Conservation (phyloP, 2,797 vertebrate genomes). For the Ctenosaura bakeri region DNA sequence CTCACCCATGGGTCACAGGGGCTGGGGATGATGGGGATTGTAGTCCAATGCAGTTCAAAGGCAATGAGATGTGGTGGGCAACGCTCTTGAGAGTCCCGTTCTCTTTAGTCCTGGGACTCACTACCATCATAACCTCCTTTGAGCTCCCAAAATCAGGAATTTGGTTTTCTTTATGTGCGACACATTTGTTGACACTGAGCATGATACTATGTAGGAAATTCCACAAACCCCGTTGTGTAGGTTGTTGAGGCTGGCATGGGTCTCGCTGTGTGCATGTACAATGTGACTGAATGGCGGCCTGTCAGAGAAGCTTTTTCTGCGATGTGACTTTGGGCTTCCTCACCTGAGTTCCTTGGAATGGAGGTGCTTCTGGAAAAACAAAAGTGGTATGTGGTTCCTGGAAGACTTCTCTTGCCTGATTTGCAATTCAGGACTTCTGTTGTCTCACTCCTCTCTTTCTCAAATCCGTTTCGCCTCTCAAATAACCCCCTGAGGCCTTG, state of each 20-base stretch:
- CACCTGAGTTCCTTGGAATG: not conserved
- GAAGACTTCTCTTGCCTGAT: too few species aligned
- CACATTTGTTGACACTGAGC: not conserved
- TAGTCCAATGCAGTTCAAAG: not conserved
- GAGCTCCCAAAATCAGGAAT: not conserved
- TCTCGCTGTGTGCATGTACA: not conserved
- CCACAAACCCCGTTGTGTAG: not conserved
- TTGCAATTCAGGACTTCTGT: not conserved
- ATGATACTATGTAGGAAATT: not conserved
- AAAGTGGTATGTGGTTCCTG: too few species aligned
- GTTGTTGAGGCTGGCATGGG: not conserved
- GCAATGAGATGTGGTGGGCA: not conserved
- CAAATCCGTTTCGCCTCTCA: not conserved
- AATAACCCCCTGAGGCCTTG: not conserved
- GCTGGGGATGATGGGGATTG: not conserved
- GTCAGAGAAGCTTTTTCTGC: not conserved
- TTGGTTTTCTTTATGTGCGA: not conserved
- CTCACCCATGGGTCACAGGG: not conserved
- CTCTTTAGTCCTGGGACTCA: not conserved
- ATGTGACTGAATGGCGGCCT: not conserved
- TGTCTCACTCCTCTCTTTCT: not conserved
- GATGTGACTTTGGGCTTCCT: not conserved
- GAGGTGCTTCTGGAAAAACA: not conserved
- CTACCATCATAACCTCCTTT: not conserved
- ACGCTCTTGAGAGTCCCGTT: not conserved